Base-by-base conservation (phyloP, 2,797 vertebrate species). In the Macropus fuliginosus region DNA sequence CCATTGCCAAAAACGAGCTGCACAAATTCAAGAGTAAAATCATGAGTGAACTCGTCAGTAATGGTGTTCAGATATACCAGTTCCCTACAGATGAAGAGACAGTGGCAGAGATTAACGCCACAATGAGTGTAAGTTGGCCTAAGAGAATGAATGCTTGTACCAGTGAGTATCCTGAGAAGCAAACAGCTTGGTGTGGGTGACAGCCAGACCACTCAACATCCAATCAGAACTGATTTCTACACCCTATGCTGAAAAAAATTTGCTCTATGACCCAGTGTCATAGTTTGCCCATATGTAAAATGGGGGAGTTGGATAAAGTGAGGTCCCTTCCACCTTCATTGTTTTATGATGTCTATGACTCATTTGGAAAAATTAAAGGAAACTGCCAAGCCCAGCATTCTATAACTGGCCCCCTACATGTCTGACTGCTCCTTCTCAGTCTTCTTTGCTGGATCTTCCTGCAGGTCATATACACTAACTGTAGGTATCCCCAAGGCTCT, bases 21-120 rank as follows among this genome's bases (percentile, higher is more conserved):
- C 99, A 99, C 98, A 99, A 99, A 97, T 99, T 99, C 98, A 99
- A 99, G 98, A 99, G 99, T 57, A 99, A 99, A 98, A 99, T 99
- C 97, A 99, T 99, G 99, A 99, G 99, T 0, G 99, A 99, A 96
- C 98, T 99, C 89, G 99, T 99, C 96, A 99, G 99, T 98, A 99
- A 99, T 0, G 99, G 99, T 0, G 99, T 99, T 56, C 99, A 99
- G 98, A 99, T 99, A 98, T 99, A 99, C 96, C 99, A 99, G 98
- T 99, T 99, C 95, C 99, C 99, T 0, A 99, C 99, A 0, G 99
- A 99, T 2, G 99, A 99, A 92, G 99, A 99, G 96, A 99, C 99
- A 0, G 99, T 99, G 96, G 99, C 99, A 0, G 99, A 99, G 98
- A 99, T 99, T 66, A 99, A 99, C 0, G 99, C 99, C 0, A 99